Conservation (phyloP, 53 echinoderm and acorn worm genomes). For the Mesocentrotus franciscanus region DNA sequence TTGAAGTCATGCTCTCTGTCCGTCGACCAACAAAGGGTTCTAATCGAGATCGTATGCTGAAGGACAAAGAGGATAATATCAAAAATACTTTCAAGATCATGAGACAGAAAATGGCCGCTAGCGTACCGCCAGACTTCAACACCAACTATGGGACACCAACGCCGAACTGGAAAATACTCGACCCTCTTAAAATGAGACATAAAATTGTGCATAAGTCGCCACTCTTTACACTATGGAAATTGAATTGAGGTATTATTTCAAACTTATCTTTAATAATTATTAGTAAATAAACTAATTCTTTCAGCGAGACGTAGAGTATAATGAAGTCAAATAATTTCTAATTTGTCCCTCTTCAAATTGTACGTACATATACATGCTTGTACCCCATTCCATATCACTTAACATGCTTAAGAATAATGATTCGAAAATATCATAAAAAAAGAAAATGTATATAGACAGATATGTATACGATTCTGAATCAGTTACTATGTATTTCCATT, state of each 20-base stretch:
- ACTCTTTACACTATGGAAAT: constrained; percentile 87
- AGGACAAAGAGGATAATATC: constrained; percentile 90
- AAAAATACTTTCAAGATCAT: constrained; percentile 86
- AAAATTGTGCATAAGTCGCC: constrained; percentile 94
- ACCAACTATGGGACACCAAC: constrained; percentile 96
- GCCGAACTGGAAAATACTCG: constrained; percentile 98
- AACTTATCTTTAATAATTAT: background rate
- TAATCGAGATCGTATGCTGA: constrained; percentile 90
- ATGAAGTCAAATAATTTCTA: too few relatives aligned
- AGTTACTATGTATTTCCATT: too few relatives aligned
- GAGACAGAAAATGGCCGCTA: constrained; percentile 90
- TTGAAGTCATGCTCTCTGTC: constrained; percentile 86
- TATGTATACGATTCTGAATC: too few relatives aligned
- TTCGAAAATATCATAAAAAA: too few relatives aligned
- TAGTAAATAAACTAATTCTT: background rate
- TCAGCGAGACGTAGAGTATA: background rate
- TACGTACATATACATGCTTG: too few relatives aligned
- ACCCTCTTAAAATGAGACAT: constrained; percentile 94
- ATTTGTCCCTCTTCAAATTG: too few relatives aligned
- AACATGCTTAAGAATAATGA: too few relatives aligned
- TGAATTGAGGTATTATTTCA: constrained; percentile 34
- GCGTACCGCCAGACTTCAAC: constrained; percentile 89
- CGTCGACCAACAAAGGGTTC: constrained; percentile 94
- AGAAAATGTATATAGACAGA: too few relatives aligned
- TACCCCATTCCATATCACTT: too few relatives aligned